Evolutionary conservation across 1,140 invertebrate species (phyloP), one percentile per base, ranked within the genome.

Genomic region (Lasioglossum albipes): DNA sequence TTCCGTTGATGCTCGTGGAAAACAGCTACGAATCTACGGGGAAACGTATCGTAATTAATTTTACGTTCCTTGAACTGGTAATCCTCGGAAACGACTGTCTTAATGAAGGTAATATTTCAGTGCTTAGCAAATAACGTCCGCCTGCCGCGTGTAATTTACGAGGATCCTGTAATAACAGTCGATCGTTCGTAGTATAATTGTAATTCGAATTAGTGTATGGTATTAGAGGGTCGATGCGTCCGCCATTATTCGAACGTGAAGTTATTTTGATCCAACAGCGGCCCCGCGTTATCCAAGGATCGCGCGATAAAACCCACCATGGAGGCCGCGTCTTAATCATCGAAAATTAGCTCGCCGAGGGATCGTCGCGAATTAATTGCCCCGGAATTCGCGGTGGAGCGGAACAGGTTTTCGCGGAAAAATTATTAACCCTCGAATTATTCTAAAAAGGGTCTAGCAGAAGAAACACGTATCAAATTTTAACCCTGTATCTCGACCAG

Each of bases 41-140:
- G 42, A 79, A 79, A 65, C 49, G 45, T 73, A 49, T 79, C 54
- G 66, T 62, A 79, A 79, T 79, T 79, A 79, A 79, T 79, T 73
- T 52, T 65, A 79, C 69, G 70, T 79, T 79, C 69, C 72, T 54
- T 65, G 61, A 49, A 57, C 69, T 45, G 49, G 31, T 49, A 73
- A 79, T 79, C 69, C 70, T 27, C 42, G 62, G 69, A 57, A 73
- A 79, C 61, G 61, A 41, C 36, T 54, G 69, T 57, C 61, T 73
- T 79, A 79, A 79, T 79, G 70, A 73, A 57, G 61, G 77, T 42
- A 45, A 79, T 79, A 79, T 79, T 73, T 79, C 77, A 79, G 10
- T 64, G 61, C 61, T 73, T 73, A 66, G 70, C 36, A 66, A 79
- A 78, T 78, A 78, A 73, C 70, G 36, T 79, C 49, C n/a, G 45